Conservation (phyloP, 1,140 invertebrate species). For the Metopolophium dirhodum region DNA sequence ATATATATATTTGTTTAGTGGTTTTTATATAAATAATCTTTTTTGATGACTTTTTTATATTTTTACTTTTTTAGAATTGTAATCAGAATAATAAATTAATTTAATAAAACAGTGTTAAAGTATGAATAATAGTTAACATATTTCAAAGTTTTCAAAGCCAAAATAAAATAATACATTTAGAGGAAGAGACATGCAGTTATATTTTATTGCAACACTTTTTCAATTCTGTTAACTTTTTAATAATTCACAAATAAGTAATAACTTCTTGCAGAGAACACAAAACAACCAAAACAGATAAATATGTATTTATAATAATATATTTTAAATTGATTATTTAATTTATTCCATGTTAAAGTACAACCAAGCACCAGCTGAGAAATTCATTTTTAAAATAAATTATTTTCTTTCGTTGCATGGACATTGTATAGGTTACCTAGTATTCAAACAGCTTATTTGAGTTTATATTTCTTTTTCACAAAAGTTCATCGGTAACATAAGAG, state of each 20-base stretch:
- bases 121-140: background rate
- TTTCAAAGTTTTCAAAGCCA: background rate
- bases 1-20: background rate
- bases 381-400: slow-evolving; percentile 1
- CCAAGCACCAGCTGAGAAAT: background rate
- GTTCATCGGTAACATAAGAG: background rate
- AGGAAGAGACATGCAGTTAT: background rate
- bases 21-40: background rate
- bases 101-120: background rate
- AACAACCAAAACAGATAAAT: background rate
- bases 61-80: background rate
- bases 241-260: background rate
- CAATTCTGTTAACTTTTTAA: background rate
- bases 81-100: background rate
- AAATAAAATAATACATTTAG: background rate
- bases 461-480: background rate
- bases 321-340: background rate
- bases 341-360: background rate
- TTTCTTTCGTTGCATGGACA: background rate
- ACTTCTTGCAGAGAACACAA: background rate
- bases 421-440: background rate
- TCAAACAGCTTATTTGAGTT: background rate
- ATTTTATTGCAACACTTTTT: background rate
- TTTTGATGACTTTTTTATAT: background rate
- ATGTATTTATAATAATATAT: background rate